phyloP scores from a whole-genome alignment of 2,797 vertebrate genomes.

The Paratrypauchen microcephalus region DNA sequence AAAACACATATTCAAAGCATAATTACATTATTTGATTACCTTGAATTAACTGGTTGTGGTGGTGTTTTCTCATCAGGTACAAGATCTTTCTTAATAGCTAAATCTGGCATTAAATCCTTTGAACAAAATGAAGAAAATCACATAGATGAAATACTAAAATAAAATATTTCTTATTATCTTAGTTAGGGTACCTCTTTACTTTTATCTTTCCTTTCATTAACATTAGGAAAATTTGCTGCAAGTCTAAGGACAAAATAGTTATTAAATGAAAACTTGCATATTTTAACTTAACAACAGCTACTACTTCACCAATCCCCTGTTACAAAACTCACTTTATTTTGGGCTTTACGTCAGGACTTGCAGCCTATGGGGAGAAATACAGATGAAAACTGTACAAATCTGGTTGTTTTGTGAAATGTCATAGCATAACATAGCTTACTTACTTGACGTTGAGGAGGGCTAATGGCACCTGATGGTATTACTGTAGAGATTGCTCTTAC shows the following conservation, averaged over 20 bases:
- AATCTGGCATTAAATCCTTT: slow-evolving; percentile 19
- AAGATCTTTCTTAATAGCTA: background rate
- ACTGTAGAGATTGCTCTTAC: background rate
- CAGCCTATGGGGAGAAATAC: slow-evolving; percentile 8
- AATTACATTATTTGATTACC: slow-evolving; percentile 43
- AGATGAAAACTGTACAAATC: background rate
- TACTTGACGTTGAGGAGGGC: slow-evolving; percentile 36
- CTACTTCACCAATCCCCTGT: background rate
- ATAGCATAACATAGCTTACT: background rate
- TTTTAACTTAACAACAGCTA: too few species aligned
- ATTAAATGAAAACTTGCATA: background rate
- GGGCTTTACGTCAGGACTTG: slow-evolving; percentile 50
- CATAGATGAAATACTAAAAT: background rate
- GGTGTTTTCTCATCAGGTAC: background rate
- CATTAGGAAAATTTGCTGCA: slow-evolving; percentile 64
- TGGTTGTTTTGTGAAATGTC: background rate
- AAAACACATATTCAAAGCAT: background rate
- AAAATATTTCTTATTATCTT: background rate
- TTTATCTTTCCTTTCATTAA: accelerated
- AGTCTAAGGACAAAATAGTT: slow-evolving; percentile 51
- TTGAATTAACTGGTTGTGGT: slow-evolving; percentile 17
- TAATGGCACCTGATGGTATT: slow-evolving; percentile 30
- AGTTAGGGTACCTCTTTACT: slow-evolving; percentile 63
- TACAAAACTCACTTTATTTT: slow-evolving; percentile 63
- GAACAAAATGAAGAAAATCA: slow-evolving; percentile 1